Conservation (phyloP, 1,140 invertebrate species). For the Eriosoma lanigerum region DNA sequence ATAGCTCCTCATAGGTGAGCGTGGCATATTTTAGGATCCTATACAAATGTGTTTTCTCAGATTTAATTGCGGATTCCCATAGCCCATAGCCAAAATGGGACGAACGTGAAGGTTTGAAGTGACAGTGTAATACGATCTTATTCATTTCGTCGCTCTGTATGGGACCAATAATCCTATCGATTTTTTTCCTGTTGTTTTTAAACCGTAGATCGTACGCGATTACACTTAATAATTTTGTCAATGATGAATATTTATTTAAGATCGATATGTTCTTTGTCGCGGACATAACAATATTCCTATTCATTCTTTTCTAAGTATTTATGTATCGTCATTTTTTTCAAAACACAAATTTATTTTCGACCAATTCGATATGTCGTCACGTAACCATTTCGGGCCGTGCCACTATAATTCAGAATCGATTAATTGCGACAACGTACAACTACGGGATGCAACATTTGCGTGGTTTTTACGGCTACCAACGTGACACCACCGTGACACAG, state of each 20-base stretch:
- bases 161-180: no score
- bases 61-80: constrained; percentile 56
- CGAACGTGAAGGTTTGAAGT: neutral
- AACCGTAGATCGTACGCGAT: neutral
- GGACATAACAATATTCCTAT: neutral
- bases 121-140: neutral
- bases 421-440: constrained; percentile 14
- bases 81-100: constrained; percentile 52
- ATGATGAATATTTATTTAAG: neutral
- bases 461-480: constrained; percentile 55
- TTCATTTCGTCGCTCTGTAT: neutral
- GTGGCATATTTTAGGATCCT: neutral
- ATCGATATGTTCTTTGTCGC: neutral
- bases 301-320: neutral
- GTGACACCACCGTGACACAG: constrained; percentile 53
- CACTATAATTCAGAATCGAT: constrained; percentile 5
- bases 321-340: no score
- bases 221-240: neutral
- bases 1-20: constrained; percentile 57
- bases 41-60: constrained; percentile 13
- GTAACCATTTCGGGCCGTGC: constrained; percentile 12
- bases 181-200: neutral
- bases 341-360: neutral
- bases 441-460: constrained; percentile 55
- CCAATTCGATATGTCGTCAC: neutral